Conservation (phyloP, 2,888 invertebrate species). For the Neria commutata region DNA sequence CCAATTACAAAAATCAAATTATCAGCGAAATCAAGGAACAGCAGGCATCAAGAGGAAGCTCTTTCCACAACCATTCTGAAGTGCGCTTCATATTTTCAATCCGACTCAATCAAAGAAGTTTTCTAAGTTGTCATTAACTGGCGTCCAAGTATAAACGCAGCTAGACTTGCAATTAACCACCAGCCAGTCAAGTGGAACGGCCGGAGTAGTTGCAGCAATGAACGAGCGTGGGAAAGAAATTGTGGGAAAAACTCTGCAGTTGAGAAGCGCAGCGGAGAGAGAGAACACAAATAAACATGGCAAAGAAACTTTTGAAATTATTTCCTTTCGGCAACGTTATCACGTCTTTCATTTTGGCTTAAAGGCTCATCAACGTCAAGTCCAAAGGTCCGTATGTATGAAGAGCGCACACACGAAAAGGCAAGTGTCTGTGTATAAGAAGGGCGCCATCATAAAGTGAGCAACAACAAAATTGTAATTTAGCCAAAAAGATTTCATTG, state of each 20-base stretch:
- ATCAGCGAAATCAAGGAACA: no score
- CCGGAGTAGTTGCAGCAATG: conserved; percentile 1
- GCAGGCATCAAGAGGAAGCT: no score
- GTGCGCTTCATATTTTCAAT: no score
- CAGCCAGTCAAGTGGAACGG: no score
- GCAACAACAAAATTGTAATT: conserved; percentile 14
- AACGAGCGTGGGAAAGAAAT: not conserved
- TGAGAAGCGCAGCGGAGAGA: conserved; percentile 1
- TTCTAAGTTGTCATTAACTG: conserved; percentile 12
- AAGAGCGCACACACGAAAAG: no score
- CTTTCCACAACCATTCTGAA: no score
- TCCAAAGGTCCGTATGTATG: conserved; percentile 46
- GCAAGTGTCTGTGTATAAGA: no score
- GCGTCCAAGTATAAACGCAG: not conserved
- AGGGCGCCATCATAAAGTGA: not conserved
- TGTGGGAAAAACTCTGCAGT: not conserved
- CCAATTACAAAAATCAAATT: no score
- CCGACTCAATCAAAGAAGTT: conserved; percentile 1
- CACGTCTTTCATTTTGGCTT: conserved; percentile 56
- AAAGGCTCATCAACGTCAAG: conserved; percentile 54
- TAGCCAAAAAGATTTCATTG: conserved; percentile 14
- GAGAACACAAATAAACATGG: not conserved
- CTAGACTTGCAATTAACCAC: conserved; percentile 5
- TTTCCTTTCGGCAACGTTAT: conserved; percentile 31
- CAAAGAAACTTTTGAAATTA: conserved; percentile 10